These are phyloP conservation scores for Agrochola macilenta DNA, from an alignment of 2,888 invertebrate species.

Conservation along the genomic window DNA sequence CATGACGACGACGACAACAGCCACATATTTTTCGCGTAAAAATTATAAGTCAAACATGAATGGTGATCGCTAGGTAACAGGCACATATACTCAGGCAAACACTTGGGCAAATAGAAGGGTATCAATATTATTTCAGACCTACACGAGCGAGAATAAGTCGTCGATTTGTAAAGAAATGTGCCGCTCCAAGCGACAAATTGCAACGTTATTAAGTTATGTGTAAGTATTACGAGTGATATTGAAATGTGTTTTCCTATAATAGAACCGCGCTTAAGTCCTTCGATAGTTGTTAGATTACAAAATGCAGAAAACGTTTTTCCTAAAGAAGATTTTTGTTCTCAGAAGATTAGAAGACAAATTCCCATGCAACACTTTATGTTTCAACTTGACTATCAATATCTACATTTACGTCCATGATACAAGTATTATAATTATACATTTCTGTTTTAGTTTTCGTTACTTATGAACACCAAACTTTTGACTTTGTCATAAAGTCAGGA, in stretches of 20 bases:
- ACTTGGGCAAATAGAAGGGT: constrained; percentile 28
- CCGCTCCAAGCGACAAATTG: constrained; percentile 27
- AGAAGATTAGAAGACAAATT: not conserved
- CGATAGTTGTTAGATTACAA: not conserved
- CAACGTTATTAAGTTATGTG: constrained; percentile 36
- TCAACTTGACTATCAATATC: not conserved
- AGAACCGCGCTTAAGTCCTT: not conserved
- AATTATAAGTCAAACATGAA: constrained; percentile 56
- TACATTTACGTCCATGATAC: not conserved
- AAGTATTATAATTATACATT: not conserved
- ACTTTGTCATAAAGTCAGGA: not conserved
- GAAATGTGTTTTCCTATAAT: not conserved
- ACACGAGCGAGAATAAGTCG: constrained; percentile 44
- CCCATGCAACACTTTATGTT: not conserved
- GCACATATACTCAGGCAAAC: constrained; percentile 13
- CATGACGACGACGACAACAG: constrained; percentile 27
- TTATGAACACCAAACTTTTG: not conserved
- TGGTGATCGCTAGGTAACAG: constrained; percentile 50
- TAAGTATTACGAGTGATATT: constrained; percentile 13
- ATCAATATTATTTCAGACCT: constrained; percentile 41
- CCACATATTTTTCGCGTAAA: constrained; percentile 27
- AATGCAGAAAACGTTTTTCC: not conserved
- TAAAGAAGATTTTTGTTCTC: not conserved
- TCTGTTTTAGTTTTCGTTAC: not conserved
- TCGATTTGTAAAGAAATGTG: constrained; percentile 40